phyloP scores from a whole-genome alignment of 2,888 invertebrate genomes.

The Diploptera punctata region DNA sequence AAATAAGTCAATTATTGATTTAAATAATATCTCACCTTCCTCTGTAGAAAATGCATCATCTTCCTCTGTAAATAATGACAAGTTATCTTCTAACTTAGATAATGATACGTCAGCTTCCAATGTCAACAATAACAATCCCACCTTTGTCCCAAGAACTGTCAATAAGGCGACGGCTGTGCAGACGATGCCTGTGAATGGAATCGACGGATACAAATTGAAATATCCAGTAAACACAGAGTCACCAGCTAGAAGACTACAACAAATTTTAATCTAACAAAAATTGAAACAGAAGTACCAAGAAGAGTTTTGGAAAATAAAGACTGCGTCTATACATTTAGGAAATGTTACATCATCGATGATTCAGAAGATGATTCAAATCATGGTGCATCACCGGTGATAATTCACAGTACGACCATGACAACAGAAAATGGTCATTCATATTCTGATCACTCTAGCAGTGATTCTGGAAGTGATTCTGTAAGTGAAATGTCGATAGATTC shows the following conservation, averaged over 20 bases:
- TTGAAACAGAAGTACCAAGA: conserved; percentile 6
- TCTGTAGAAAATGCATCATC: too few relatives aligned
- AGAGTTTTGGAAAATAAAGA: conserved; percentile 32
- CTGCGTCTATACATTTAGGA: conserved; percentile 39
- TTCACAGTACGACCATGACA: conserved; percentile 25
- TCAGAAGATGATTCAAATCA: conserved; percentile 36
- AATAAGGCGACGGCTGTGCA: conserved; percentile 53
- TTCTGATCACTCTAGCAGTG: conserved; percentile 46
- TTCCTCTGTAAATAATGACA: too few relatives aligned
- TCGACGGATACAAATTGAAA: conserved; percentile 38
- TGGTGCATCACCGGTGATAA: background rate
- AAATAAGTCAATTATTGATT: too few relatives aligned
- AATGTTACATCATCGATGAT: conserved; percentile 41
- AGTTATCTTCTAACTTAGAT: too few relatives aligned
- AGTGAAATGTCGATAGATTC: conserved; percentile 61
- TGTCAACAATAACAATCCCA: conserved; percentile 19
- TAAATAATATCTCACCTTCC: too few relatives aligned
- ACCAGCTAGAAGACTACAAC: background rate
- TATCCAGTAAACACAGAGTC: background rate
- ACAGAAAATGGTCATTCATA: conserved; percentile 35
- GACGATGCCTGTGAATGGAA: conserved; percentile 55
- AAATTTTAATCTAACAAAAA: conserved; percentile 4
- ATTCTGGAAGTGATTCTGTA: conserved; percentile 58
- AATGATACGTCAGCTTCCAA: too few relatives aligned
- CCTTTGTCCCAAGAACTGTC: background rate